Base-by-base conservation (phyloP, 2,888 invertebrate species). In the Idaea biselata region DNA sequence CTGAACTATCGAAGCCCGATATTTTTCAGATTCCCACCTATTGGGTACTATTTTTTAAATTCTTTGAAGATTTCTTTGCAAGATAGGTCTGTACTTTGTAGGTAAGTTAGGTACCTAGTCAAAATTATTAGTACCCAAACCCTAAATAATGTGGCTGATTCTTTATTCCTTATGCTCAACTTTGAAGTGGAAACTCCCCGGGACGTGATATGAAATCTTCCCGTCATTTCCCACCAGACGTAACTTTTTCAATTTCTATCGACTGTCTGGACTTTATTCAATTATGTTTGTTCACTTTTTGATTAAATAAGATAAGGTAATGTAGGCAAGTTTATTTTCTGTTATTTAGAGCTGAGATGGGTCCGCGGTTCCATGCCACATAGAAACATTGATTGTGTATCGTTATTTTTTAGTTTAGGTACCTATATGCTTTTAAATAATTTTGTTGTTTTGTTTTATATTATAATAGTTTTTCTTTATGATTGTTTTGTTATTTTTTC, bases 171-270 rank as follows among this genome's bases (percentile, higher is more conserved):
- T 14, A 44, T 14, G 25, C 25, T 25, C 6, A 44, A 8, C 14
- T 44, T 44, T 11, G 44, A 44, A 44, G 44, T 44, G 14, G 44
- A 44, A 44, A 44, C 63, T 54, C 55, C 59, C 58, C 60, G 55
- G 60, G 65, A 72, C 78, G 75, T 72, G 75, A 78, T 68, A 67
- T 54, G 71, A 76, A 77, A 76, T 65, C 69, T 33, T 70, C 67
- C 68, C n/a, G 68, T 72, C 69, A 73, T 72, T 73, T 74, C 63
- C 67, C 68, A 69, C 68, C 63, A 68, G 65, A 67, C 69, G 66
- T 68, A 69, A 67, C 68, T 71, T 69, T 70, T 64, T 69, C 60
- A 44, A 56, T 62, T 55, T 60, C 59, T 62, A 60, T 60, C 33
- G 56, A 33, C 63, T 61, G 59, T 61, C 61, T 61, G 62, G 58